Conservation (phyloP, 2,797 vertebrate genomes). For the Lerista edwardsae region DNA sequence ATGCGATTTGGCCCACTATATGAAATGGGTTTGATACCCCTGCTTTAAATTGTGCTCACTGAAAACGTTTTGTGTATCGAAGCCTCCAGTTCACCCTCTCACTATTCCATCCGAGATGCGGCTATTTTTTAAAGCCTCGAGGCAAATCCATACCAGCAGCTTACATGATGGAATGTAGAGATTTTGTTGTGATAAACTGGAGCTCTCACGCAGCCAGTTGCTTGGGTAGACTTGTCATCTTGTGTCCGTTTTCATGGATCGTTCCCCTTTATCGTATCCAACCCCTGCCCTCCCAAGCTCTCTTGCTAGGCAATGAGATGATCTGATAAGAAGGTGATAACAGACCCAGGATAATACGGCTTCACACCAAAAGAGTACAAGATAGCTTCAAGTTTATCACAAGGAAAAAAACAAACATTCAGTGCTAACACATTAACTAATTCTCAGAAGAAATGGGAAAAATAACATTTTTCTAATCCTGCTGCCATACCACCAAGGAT, state of each 20-base stretch:
- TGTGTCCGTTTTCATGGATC: background rate
- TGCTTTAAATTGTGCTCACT: no score
- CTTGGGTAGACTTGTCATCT: background rate
- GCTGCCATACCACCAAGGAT: background rate
- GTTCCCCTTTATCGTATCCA: background rate
- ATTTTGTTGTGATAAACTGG: background rate
- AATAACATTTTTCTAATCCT: background rate
- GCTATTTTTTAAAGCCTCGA: background rate
- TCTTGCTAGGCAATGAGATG: background rate
- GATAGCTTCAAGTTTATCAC: conserved; percentile 11
- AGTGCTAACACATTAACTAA: background rate
- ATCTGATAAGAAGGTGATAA: conserved; percentile 12
- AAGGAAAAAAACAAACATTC: background rate
- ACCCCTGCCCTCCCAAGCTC: background rate
- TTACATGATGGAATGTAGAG: background rate
- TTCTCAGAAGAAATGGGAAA: background rate
- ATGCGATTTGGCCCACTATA: no score
- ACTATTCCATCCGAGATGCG: background rate
- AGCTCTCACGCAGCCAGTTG: background rate
- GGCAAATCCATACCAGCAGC: background rate
- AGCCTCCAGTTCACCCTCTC: background rate
- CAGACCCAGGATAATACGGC: background rate
- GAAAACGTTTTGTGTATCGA: background rate
- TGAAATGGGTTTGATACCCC: no score
- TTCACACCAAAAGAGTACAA: background rate